phyloP scores from a whole-genome alignment of 1,140 invertebrate genomes.

The Apocrypta bakeri region DNA sequence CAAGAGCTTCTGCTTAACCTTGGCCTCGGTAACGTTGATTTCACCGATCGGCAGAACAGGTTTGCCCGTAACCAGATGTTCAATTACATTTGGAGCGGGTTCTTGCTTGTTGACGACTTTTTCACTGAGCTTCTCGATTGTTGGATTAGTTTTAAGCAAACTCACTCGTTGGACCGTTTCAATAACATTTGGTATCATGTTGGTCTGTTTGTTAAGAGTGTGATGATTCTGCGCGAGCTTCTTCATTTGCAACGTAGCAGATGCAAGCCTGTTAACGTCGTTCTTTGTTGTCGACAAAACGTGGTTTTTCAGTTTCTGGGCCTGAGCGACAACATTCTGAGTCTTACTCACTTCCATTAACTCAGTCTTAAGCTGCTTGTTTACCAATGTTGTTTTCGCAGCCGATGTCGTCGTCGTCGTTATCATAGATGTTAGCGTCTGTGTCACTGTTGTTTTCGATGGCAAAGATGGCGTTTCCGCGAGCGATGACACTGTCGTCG shows the following conservation, averaged over 20 bases:
- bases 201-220: conserved; percentile 54
- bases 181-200: conserved; percentile 54
- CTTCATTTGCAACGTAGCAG: conserved; percentile 60
- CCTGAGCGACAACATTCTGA: conserved; percentile 22
- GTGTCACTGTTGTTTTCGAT: background rate
- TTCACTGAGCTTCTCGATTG: conserved; percentile 56
- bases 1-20: conserved; percentile 78
- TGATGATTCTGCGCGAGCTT: conserved; percentile 65
- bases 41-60: conserved; percentile 69
- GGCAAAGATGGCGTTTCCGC: background rate
- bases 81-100: background rate
- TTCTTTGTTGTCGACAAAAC: conserved; percentile 57
- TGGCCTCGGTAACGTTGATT: conserved; percentile 76
- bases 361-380: conserved; percentile 60
- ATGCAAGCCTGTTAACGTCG: conserved; percentile 61
- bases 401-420: background rate
- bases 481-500: background rate
- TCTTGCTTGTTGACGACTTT: conserved; percentile 36
- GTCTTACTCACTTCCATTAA: conserved; percentile 53
- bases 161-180: conserved; percentile 64
- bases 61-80: conserved; percentile 51
- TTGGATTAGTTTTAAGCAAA: conserved; percentile 63
- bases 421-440: background rate
- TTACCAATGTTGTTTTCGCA: background rate
- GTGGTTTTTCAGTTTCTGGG: conserved; percentile 70